These are phyloP conservation scores for Eristalinus sepulchralis DNA, from an alignment of 2,888 invertebrate genomes.

Conservation along the genomic window DNA sequence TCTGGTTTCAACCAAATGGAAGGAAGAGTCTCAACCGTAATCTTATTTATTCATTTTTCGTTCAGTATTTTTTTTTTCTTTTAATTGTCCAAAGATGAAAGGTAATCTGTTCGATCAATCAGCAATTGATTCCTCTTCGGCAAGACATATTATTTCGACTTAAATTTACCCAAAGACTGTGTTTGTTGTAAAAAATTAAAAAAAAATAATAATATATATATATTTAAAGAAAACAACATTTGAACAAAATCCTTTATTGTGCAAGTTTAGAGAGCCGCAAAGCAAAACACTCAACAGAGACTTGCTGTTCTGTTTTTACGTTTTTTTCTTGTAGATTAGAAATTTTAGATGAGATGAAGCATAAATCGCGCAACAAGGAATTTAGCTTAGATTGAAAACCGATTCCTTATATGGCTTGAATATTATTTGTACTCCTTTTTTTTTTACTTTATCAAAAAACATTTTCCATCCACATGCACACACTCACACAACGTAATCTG, in stretches of 20 bases:
- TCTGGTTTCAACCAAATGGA: constrained; percentile 6
- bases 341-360: background rate
- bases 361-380: background rate
- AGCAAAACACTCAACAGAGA: background rate
- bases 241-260: background rate
- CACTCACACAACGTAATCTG: constrained; percentile 18
- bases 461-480: constrained; percentile 48
- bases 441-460: constrained; percentile 5
- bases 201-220: background rate
- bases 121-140: background rate
- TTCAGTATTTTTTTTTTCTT: constrained; percentile 29
- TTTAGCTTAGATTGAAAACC: background rate
- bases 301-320: background rate
- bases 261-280: background rate
- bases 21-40: constrained; percentile 23
- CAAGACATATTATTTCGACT: constrained; percentile 37
- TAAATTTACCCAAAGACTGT: constrained; percentile 64
- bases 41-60: constrained; percentile 41
- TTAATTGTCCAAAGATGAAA: constrained; percentile 13
- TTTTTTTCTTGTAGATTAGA: constrained; percentile 14
- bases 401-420: background rate
- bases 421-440: constrained; percentile 1
- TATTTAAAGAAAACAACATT: background rate
- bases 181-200: constrained; percentile 41
- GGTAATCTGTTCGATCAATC: background rate